These are phyloP conservation scores for Mionectes macconnelli DNA, from an alignment of 2,113 vertebrate species.

Conservation along the genomic window DNA sequence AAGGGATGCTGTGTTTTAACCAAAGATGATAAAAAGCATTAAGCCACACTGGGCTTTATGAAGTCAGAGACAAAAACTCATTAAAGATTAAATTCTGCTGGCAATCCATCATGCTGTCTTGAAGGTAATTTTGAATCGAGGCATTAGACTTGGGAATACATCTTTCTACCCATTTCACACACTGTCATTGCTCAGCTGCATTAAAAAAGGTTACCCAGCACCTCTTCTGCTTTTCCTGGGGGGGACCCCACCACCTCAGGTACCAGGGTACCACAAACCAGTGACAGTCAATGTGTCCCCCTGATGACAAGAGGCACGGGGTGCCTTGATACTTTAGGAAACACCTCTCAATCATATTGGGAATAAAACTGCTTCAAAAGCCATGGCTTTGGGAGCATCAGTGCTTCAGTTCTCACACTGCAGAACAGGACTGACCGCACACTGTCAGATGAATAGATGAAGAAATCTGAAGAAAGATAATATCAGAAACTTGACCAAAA, in stretches of 20 bases:
- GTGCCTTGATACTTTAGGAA: neutral
- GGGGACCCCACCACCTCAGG: neutral
- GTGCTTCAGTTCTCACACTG: neutral
- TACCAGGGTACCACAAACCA: neutral
- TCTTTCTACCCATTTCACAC: neutral
- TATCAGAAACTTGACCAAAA: neutral
- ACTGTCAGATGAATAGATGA: neutral
- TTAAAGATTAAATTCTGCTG: slow-evolving; percentile 16
- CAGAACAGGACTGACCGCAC: neutral
- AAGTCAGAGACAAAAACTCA: neutral
- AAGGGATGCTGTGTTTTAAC: neutral
- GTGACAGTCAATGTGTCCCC: neutral
- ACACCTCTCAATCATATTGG: neutral
- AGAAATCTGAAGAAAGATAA: neutral
- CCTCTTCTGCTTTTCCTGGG: neutral
- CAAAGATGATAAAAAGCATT: neutral
- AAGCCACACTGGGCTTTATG: neutral
- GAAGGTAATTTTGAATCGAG: neutral
- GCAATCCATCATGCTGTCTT: neutral
- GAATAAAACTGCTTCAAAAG: neutral
- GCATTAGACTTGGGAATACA: neutral
- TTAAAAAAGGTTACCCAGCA: neutral
- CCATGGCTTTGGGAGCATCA: neutral
- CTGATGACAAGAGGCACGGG: neutral
- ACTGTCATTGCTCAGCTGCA: neutral